Base-by-base conservation (phyloP, 2,888 invertebrate genomes). In the Orthosia cruda region DNA sequence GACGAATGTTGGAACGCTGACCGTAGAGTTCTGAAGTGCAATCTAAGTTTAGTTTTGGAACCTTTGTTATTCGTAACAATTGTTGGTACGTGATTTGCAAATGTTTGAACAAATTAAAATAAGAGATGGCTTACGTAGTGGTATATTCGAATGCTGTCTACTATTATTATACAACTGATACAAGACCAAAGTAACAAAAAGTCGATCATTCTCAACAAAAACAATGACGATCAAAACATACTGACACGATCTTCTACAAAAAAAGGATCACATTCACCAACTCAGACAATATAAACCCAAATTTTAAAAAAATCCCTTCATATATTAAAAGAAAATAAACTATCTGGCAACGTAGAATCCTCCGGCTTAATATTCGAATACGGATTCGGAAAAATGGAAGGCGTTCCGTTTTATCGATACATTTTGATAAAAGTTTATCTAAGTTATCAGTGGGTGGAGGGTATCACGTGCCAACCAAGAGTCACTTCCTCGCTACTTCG, bases 371-470 rank as follows among this genome's bases (percentile, higher is more conserved):
- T 63, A 67, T 71, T 82, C 52, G 47, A 45, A 80, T 40, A 57
- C 9, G 26, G 47, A 64, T 15, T 40, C 26, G 47, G 55, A 59
- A 70, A 76, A 82, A 81, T 64, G 13, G 11, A 20, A 50, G 18
- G 20, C 49, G 47, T 70, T 65, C 69, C 69, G 50, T 76, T 64
- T 58, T 57, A 26, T 47, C 58, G 79, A 69, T 72, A 67, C 69
- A 63, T 65, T 83, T 83, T 72, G 49, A 66, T 71, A 45, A 58
- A 82, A 82, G 65, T 80, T 80, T 65, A 23, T 83, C 59, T 9
- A n/a, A 73, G 52, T 70, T 70, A 45, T 76, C 18, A 59, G 69
- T 5, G 32, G 54, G 54, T 26, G 50, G 16, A 57, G 52, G 65
- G 64, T 45, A 78, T 67, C 69, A 78, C 72, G 79, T 83, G 55